Conservation (phyloP, 2,888 invertebrate species). For the Piscicola geometra region DNA sequence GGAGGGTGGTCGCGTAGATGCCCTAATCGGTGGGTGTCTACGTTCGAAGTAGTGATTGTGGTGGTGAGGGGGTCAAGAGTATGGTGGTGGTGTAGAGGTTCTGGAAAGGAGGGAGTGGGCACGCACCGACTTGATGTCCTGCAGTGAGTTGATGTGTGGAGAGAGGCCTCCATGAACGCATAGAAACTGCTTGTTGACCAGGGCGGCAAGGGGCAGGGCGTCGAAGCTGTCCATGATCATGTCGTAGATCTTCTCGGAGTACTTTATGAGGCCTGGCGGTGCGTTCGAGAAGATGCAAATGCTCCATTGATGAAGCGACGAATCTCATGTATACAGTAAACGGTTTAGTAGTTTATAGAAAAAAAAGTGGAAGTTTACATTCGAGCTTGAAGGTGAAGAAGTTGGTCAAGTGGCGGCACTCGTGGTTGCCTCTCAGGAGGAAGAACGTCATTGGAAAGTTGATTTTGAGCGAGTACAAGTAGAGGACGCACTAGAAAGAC, state of each 20-base stretch:
- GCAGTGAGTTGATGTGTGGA: constrained; percentile 31
- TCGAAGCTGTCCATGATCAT: constrained; percentile 31
- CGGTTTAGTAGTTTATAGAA: too few species aligned
- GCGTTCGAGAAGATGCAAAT: not conserved
- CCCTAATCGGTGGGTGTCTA: too few species aligned
- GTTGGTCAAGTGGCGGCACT: constrained; percentile 34
- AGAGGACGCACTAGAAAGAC: constrained; percentile 35
- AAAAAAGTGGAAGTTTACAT: constrained; percentile 21
- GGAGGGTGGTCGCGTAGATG: not conserved
- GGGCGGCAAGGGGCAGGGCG: constrained; percentile 33
- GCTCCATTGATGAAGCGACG: not conserved
- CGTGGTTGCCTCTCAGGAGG: constrained; percentile 36
- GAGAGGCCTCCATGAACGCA: constrained; percentile 36
- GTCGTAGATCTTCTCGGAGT: constrained; percentile 31
- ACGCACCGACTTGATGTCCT: constrained; percentile 33
- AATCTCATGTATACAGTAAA: too few species aligned
- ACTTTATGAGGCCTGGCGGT: constrained; percentile 36
- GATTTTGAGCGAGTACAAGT: constrained; percentile 33
- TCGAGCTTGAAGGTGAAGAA: constrained; percentile 36
- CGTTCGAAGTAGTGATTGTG: too few species aligned
- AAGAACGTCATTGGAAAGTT: constrained; percentile 32
- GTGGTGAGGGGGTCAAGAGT: too few species aligned
- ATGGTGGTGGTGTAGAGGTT: too few species aligned
- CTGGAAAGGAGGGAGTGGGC: too few species aligned
- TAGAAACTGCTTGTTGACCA: constrained; percentile 38